Evolutionary conservation across 2,888 invertebrate species (phyloP).

Genomic region (Thymelicus lineola): DNA sequence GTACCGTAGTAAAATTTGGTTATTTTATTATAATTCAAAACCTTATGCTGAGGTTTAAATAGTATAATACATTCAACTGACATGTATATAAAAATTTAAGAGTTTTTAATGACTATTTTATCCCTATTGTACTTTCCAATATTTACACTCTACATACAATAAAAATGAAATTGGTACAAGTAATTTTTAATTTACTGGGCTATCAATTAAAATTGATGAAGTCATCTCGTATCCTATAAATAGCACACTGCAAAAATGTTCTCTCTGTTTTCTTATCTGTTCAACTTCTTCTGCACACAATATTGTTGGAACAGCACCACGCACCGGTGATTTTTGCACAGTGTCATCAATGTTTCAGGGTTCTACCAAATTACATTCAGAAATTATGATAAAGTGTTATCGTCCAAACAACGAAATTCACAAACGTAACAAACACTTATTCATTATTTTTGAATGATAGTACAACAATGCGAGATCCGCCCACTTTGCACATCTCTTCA

Average conservation of each 20-base stretch:
- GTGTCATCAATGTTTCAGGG: constrained; percentile 61
- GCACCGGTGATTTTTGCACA: constrained; percentile 67
- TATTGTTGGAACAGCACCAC: constrained; percentile 65
- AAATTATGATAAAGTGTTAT: constrained; percentile 58
- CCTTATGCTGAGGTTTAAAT: no score
- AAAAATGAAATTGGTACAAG: constrained; percentile 30
- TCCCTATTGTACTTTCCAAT: background rate
- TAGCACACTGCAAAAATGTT: constrained; percentile 65
- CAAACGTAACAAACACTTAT: constrained; percentile 4
- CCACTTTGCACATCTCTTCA: constrained; percentile 62
- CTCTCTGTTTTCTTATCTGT: constrained; percentile 51
- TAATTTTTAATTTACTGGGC: constrained; percentile 33
- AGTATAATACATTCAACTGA: no score
- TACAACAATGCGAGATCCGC: constrained; percentile 46
- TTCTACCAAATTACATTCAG: constrained; percentile 48
- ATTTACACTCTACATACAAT: constrained; percentile 3
- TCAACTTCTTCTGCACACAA: constrained; percentile 69
- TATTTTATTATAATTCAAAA: no score
- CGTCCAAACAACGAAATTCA: constrained; percentile 4
- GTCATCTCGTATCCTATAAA: constrained; percentile 59
- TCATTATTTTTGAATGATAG: constrained; percentile 59
- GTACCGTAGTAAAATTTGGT: no score
- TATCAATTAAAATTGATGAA: constrained; percentile 27
- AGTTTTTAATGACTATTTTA: no score
- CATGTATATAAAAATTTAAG: no score